phyloP scores from a whole-genome alignment of 2,797 vertebrate species.

The Pogonophryne albipinna region DNA sequence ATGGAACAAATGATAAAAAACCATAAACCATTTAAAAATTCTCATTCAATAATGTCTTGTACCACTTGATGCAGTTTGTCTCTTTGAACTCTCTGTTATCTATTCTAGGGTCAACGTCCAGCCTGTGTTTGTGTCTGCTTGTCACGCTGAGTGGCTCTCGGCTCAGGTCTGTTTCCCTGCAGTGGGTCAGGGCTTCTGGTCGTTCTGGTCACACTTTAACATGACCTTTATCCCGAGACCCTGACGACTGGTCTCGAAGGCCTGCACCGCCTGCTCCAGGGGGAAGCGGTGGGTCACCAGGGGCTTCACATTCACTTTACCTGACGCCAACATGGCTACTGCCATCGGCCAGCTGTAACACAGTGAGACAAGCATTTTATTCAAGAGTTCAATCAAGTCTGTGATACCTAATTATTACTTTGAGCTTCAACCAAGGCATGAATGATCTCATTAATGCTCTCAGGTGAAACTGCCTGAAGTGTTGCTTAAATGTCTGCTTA shows the following conservation, averaged over 20 bases:
- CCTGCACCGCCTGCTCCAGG: constrained; percentile 92
- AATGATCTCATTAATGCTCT: neutral
- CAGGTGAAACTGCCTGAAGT: neutral
- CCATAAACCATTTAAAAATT: neutral
- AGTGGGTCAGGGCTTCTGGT: constrained; percentile 87
- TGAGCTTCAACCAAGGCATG: neutral
- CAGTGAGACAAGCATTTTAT: constrained; percentile 9
- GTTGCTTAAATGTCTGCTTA: neutral
- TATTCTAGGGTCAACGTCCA: constrained; percentile 54
- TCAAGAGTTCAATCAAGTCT: neutral
- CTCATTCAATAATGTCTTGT: constrained; percentile 3
- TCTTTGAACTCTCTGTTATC: constrained; percentile 47
- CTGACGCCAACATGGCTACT: constrained; percentile 92
- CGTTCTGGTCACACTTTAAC: constrained; percentile 94
- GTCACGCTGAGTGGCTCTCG: neutral
- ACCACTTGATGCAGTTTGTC: constrained; percentile 13
- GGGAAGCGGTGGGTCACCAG: constrained; percentile 96
- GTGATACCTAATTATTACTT: neutral
- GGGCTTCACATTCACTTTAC: constrained; percentile 91
- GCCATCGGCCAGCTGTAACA: constrained; percentile 94
- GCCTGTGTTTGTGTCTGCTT: constrained; percentile 3
- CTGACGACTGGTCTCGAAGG: constrained; percentile 92
- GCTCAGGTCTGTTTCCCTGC: constrained; percentile 8
- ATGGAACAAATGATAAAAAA: neutral
- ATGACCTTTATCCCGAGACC: constrained; percentile 95